phyloP scores from a whole-genome alignment of 1,140 invertebrate genomes.

The Ooceraea biroi region DNA sequence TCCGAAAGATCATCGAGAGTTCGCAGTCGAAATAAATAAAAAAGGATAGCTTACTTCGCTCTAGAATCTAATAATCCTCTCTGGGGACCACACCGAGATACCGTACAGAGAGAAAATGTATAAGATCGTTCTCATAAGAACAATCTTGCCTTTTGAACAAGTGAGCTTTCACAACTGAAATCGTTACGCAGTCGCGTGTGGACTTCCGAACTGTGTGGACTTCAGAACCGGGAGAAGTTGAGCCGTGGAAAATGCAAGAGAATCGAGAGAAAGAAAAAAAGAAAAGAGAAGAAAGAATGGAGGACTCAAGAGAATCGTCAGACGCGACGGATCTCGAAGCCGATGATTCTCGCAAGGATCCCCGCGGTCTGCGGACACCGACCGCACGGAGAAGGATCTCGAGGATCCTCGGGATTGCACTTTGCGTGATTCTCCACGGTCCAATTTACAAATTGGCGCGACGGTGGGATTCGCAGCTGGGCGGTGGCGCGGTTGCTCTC shows the following conservation, averaged over 20 bases:
- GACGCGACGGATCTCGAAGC: background rate
- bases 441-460: slow-evolving; percentile 51
- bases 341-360: slow-evolving; percentile 10
- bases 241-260: background rate
- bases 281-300: background rate
- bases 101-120: slow-evolving; percentile 10
- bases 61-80: slow-evolving; percentile 32
- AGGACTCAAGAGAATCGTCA: background rate
- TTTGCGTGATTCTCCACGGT: slow-evolving; percentile 23
- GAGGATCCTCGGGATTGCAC: slow-evolving; percentile 27
- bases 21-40: background rate
- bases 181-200: slow-evolving; percentile 29
- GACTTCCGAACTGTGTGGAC: slow-evolving; percentile 17
- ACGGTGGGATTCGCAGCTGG: slow-evolving; percentile 41
- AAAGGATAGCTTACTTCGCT: background rate
- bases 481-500: background rate
- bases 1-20: background rate
- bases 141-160: slow-evolving; percentile 32
- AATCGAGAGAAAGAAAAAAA: slow-evolving; percentile 4
- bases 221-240: slow-evolving; percentile 24
- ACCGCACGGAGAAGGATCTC: slow-evolving; percentile 3
- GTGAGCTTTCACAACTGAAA: slow-evolving; percentile 30
- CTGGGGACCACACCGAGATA: background rate
- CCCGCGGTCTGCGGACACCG: background rate
- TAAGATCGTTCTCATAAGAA: slow-evolving; percentile 7